Evolutionary conservation across 2,113 vertebrate species (phyloP).

Genomic region (Petaurus breviceps): DNA sequence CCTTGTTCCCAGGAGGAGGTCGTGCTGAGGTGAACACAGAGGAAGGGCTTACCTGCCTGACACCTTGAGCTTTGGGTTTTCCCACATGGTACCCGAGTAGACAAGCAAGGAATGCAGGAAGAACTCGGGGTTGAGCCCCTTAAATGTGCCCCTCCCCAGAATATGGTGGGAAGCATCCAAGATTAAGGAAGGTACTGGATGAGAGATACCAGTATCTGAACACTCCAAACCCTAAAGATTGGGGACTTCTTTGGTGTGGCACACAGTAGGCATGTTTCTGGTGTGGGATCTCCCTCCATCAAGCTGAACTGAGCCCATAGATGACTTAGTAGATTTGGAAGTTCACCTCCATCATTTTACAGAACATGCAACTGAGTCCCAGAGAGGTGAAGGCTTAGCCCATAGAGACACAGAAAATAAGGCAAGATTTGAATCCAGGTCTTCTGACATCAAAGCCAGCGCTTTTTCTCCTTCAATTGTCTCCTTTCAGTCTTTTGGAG

Average conservation of each 20-base stretch:
- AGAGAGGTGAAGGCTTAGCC: not conserved
- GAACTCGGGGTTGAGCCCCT: not conserved
- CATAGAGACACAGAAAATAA: not conserved
- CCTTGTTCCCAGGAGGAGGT: conserved; percentile 26
- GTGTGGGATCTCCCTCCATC: not conserved
- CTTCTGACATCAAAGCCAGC: not conserved
- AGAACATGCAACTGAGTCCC: not conserved
- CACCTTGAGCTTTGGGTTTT: not conserved
- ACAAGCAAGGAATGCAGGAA: not conserved
- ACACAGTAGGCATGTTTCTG: not conserved
- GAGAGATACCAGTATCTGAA: not conserved
- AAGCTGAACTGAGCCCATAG: not conserved
- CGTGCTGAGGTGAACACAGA: not conserved
- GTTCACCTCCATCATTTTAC: not conserved
- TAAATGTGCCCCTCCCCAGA: not conserved
- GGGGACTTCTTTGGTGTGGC: not conserved
- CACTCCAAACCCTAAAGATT: not conserved
- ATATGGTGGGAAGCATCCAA: not conserved
- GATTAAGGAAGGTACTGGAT: not conserved
- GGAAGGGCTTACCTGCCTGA: not conserved
- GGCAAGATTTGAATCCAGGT: not conserved
- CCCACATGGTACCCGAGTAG: not conserved
- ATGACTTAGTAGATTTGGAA: not conserved
- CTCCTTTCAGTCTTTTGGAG: not conserved
- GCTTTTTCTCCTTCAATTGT: not conserved